phyloP scores from a whole-genome alignment of 2,888 invertebrate genomes.

The Leucophenga montana region DNA sequence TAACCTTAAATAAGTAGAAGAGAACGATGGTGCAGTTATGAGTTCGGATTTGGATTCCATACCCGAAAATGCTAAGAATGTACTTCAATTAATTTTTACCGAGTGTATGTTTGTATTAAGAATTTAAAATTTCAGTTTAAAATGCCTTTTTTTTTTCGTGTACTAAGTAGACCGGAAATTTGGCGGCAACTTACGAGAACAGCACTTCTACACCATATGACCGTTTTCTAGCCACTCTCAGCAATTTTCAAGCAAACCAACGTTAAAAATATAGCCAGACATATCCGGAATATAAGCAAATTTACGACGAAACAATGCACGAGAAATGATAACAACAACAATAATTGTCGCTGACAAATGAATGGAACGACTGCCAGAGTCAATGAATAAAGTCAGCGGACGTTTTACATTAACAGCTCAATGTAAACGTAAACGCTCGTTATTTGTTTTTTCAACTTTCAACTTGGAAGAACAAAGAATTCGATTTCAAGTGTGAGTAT shows the following conservation, averaged over 20 bases:
- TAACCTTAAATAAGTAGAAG: too few species aligned
- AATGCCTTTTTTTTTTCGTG: too few species aligned
- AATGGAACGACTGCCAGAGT: background rate
- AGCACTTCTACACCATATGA: too few species aligned
- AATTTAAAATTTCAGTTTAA: too few species aligned
- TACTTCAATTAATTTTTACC: too few species aligned
- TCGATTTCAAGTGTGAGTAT: background rate
- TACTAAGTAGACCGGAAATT: too few species aligned
- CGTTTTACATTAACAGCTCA: conserved; percentile 44
- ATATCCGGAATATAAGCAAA: conserved; percentile 56
- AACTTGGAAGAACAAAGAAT: conserved; percentile 42
- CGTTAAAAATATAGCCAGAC: conserved; percentile 42
- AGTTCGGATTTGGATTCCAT: too few species aligned
- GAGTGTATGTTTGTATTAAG: too few species aligned
- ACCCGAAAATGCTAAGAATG: too few species aligned
- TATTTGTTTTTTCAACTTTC: conserved; percentile 57
- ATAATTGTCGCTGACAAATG: conserved; percentile 9
- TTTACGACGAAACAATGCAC: conserved; percentile 53
- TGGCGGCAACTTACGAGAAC: too few species aligned
- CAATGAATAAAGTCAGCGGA: background rate
- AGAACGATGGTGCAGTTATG: too few species aligned
- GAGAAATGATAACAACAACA: conserved; percentile 29
- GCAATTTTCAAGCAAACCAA: conserved; percentile 32
- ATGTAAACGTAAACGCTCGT: conserved; percentile 47
- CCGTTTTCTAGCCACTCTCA: background rate